A percentile compares a stretch with the other conserved stretches of the same genome.
Conservation (phyloP, 2,888 invertebrate species). For the Acanthoscelides obtectus region DNA sequence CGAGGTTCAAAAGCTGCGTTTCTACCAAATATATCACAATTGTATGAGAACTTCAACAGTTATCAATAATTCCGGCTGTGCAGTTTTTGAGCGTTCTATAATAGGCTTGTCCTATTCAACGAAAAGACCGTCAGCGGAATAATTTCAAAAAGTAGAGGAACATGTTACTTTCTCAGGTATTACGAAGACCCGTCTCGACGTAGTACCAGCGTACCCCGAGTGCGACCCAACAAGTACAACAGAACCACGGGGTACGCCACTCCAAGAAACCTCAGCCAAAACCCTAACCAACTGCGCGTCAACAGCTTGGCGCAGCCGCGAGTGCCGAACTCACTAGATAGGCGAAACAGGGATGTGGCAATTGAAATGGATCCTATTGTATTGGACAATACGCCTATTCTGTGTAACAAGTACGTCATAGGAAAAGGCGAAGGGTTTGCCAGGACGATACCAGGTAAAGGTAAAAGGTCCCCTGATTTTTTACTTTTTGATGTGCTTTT, state of each 20-base stretch:
- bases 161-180: constrained; percentile 26
- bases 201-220: constrained; percentile 34
- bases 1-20: too few relatives aligned
- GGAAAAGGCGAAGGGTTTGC: constrained; percentile 47
- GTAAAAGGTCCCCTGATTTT: constrained; percentile 10
- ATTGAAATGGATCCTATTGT: constrained; percentile 42
- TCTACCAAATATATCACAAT: too few relatives aligned
- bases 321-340: constrained; percentile 40
- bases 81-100: too few relatives aligned
- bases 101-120: too few relatives aligned
- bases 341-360: constrained; percentile 37
- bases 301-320: not conserved
- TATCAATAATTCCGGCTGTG: too few relatives aligned
- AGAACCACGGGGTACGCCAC: constrained; percentile 26
- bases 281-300: constrained; percentile 9
- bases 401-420: constrained; percentile 68
- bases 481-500: not conserved
- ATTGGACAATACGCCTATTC: constrained; percentile 56
- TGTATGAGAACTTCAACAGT: too few relatives aligned
- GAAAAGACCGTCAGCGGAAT: too few relatives aligned
- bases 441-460: constrained; percentile 36
- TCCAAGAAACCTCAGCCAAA: constrained; percentile 22
- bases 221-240: constrained; percentile 40
- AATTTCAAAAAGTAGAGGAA: too few relatives aligned
- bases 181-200: constrained; percentile 36